Evolutionary conservation across 1,140 invertebrate genomes (phyloP).

Genomic region (Ceratosolen solmsi): DNA sequence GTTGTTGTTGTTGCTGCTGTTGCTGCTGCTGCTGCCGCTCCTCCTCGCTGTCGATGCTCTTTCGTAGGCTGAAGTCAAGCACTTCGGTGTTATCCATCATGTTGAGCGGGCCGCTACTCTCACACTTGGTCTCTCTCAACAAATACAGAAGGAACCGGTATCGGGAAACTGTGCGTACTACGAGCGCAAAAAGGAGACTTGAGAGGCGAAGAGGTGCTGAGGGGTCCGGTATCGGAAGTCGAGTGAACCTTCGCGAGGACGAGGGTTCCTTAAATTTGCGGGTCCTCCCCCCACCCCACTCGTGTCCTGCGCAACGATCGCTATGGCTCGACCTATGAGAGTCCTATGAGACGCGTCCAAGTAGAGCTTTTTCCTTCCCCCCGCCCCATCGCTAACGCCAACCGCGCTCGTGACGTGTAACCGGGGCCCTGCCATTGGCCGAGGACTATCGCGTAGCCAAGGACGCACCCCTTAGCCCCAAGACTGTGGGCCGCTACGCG

Average conservation of each 20-base stretch:
- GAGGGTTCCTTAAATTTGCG: neutral
- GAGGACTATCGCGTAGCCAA: neutral
- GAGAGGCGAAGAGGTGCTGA: too few relatives aligned
- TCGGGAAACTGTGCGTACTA: too few relatives aligned
- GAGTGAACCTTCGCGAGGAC: neutral
- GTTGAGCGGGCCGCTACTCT: neutral
- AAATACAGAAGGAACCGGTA: too few relatives aligned
- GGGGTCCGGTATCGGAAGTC: neutral
- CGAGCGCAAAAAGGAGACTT: too few relatives aligned
- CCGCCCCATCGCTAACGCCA: neutral
- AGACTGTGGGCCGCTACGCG: neutral
- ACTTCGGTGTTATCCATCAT: neutral
- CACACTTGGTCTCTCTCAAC: neutral
- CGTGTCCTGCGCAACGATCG: neutral
- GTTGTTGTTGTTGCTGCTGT: too few relatives aligned
- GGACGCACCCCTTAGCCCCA: neutral
- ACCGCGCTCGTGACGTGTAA: neutral
- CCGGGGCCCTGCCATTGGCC: neutral
- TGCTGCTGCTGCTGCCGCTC: too few relatives aligned
- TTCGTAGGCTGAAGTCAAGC: slow-evolving; percentile 23
- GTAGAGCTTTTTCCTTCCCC: neutral
- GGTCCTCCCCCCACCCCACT: neutral
- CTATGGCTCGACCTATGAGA: neutral
- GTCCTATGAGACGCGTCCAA: neutral
- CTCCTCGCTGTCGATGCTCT: slow-evolving; percentile 8